phyloP scores from a whole-genome alignment of 2,888 invertebrate species.

The Pyrocoelia pectoralis region DNA sequence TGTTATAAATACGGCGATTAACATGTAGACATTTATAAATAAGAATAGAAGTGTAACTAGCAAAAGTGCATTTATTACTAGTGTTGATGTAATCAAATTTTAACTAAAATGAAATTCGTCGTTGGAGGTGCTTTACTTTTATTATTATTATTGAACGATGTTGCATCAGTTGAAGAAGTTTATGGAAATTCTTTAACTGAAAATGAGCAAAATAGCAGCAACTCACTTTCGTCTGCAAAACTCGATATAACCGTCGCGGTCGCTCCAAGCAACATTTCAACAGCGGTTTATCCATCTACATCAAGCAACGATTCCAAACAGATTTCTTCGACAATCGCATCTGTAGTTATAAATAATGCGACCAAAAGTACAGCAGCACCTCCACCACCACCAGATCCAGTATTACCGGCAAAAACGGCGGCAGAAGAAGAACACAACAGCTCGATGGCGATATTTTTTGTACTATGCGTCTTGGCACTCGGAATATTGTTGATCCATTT shows the following conservation, averaged over 20 bases:
- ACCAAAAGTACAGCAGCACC: constrained; percentile 56
- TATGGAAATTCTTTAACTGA: background rate
- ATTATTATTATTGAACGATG: constrained; percentile 42
- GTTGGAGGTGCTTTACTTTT: constrained; percentile 13
- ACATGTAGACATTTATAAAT: background rate
- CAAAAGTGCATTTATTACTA: background rate
- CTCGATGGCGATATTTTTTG: constrained; percentile 97
- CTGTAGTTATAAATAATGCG: constrained; percentile 44
- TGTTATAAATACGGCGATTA: constrained; percentile 8
- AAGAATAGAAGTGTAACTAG: background rate
- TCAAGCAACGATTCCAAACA: constrained; percentile 4
- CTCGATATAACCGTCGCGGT: background rate
- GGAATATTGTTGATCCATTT: constrained; percentile 94
- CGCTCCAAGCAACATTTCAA: background rate
- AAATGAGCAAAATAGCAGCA: background rate
- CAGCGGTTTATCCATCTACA: constrained; percentile 13
- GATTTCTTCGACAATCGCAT: background rate
- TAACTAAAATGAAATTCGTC: constrained; percentile 51
- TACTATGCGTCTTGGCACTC: constrained; percentile 91
- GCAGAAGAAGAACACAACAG: constrained; percentile 97
- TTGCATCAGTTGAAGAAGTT: constrained; percentile 44
- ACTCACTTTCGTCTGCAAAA: constrained; percentile 9
- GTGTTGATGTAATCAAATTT: background rate
- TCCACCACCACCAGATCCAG: constrained; percentile 75
- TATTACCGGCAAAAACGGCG: constrained; percentile 87